Conservation (phyloP, 1,140 invertebrate genomes). For the Heliconius congener region DNA sequence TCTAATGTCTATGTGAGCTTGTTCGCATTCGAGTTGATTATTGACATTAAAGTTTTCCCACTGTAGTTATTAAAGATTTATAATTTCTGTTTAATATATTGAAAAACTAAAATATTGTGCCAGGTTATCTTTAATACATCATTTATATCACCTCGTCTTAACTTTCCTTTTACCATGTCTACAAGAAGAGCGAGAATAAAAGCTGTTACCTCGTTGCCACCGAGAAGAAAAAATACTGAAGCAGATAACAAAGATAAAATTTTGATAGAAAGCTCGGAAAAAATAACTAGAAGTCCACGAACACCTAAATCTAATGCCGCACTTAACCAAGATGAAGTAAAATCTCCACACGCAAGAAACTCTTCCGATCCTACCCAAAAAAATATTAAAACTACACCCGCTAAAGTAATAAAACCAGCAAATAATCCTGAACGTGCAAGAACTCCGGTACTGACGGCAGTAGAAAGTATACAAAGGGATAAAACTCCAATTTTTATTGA, state of each 20-base stretch:
- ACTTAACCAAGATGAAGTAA: conserved; percentile 30
- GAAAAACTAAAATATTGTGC: neutral
- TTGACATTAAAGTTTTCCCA: neutral
- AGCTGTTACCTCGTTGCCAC: conserved; percentile 70
- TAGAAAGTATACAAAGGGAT: conserved; percentile 13
- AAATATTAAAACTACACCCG: conserved; percentile 16
- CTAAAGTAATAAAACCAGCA: conserved; percentile 18
- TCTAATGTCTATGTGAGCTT: neutral
- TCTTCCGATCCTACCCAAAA: neutral
- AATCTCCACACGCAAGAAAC: conserved; percentile 24
- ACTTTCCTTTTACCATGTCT: conserved; percentile 54
- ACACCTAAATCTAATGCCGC: conserved; percentile 32
- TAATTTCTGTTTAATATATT: neutral
- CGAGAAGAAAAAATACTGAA: conserved; percentile 66
- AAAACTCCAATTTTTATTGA: conserved; percentile 9
- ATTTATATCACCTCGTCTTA: neutral
- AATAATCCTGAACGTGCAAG: conserved; percentile 21
- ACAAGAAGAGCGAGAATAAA: conserved; percentile 75
- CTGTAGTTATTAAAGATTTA: neutral
- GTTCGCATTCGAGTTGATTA: neutral
- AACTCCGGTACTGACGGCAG: neutral
- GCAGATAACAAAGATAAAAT: conserved; percentile 50
- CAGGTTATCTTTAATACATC: neutral
- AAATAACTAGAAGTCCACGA: conserved; percentile 46
- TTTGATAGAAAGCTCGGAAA: conserved; percentile 44